Base-by-base conservation (phyloP, 2,797 vertebrate species). In the Myripristis murdjan region DNA sequence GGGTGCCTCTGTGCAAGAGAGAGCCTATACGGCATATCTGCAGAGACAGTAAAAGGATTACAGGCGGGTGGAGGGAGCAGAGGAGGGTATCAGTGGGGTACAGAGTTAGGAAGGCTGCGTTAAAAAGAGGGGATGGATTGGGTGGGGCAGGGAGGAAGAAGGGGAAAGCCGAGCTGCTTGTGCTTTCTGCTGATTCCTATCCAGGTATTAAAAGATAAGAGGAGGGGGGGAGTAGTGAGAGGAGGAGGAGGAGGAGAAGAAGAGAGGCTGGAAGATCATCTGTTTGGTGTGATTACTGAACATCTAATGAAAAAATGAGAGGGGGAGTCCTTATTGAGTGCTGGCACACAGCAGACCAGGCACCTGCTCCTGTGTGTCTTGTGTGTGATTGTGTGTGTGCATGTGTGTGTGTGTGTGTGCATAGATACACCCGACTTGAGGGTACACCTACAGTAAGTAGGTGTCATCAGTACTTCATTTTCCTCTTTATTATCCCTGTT, bases 371-470 rank as follows among this genome's bases (percentile, higher is more conserved):
- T 24, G 6, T 20, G 10, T 46, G 18, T 2, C 1, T 33, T 35
- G 33, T 35, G 33, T 35, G 9, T 23, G 18, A 5, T 22, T 23
- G 22, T 23, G 18, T 2, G 9, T 11, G 20, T 52, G 31, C 63
- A 33, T 35, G 18, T 11, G 60, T 15, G 11, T 14, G 15, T 37
- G 23, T 43, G 51, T 48, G 23, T 35, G 48, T 26, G 24, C 39
- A 20, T 77, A 96, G 96, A 84, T 97, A 96, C 96, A 97, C 96
- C 73, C 95, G 96, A 90, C 90, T 96, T 95, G 96, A 43, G 39
- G 14, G 15, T 43, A 43, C 14, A 16, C 37, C 37, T n/a, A n/a
- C n/a, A n/a, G n/a, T 39, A 10, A 39, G 2, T 16, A 44, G 6
- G 6, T 4, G 44, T 15, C 28, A 28, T 31, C 4, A 31, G 28